Evolutionary conservation across 1,140 invertebrate genomes (phyloP).

Genomic region (Ips typographus): DNA sequence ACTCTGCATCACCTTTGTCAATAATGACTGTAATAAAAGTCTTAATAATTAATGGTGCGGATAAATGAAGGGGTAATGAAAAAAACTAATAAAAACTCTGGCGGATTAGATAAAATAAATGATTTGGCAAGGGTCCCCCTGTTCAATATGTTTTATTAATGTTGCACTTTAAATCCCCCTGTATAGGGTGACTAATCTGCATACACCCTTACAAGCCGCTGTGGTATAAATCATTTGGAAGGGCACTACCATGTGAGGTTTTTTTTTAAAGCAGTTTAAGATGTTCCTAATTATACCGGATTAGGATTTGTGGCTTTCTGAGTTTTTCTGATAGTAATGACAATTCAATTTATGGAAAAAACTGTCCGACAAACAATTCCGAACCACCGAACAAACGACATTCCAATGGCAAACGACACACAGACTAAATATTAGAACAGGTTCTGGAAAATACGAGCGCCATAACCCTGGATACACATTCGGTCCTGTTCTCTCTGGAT

Average conservation of each 20-base stretch:
- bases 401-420: slow-evolving; percentile 13
- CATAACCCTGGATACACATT: slow-evolving; percentile 31
- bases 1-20: too few relatives aligned
- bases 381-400: background rate
- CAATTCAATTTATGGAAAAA: too few relatives aligned
- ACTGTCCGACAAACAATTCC: background rate
- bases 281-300: too few relatives aligned
- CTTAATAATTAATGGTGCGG: slow-evolving; percentile 12
- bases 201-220: slow-evolving; percentile 32
- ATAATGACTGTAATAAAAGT: background rate
- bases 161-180: slow-evolving; percentile 13
- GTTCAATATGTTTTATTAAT: slow-evolving; percentile 26
- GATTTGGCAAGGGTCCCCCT: slow-evolving; percentile 5
- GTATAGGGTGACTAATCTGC: slow-evolving; percentile 32
- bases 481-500: slow-evolving; percentile 29
- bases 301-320: too few relatives aligned
- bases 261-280: too few relatives aligned
- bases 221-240: slow-evolving; percentile 22
- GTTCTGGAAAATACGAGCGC: slow-evolving; percentile 24
- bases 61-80: slow-evolving; percentile 2
- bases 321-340: too few relatives aligned
- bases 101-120: slow-evolving; percentile 16
- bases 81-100: slow-evolving; percentile 26
- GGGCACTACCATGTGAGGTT: background rate
- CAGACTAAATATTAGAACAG: slow-evolving; percentile 31